Evolutionary conservation across 2,888 invertebrate genomes (phyloP), one percentile per base, ranked within the genome.

Genomic region (Dichetophora obliterata): DNA sequence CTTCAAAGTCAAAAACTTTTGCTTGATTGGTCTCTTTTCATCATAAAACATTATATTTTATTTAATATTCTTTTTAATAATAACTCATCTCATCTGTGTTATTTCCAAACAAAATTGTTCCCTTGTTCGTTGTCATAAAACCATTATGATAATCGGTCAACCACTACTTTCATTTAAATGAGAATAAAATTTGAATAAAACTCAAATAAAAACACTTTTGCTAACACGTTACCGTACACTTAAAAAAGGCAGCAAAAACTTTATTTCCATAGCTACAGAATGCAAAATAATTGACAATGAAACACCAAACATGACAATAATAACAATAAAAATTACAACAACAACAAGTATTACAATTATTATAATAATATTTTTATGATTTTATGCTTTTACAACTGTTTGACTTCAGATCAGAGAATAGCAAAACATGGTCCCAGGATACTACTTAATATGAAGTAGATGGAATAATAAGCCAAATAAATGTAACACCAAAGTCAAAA

Each of bases 381-480:
- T 70, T 52, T 50, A 27, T 70, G 70, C 22, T 54, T 70, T 70
- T 50, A 70, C 27, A 70, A 70, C 54, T 70, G 52, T 37, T 43
- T 22, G 22, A 8, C 24, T n/a, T 4, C 8, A 31, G 9, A 70
- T 3, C 24, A 22, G 57, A 4, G 37, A 57, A 59, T n/a, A n/a
- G n/a, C n/a, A 19, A 43, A 24, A 57, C 31, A 27, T 14, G 54
- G 31, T 69, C 69, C 54, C 69, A 52, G 54, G 69, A 54, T 69
- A 34, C 54, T 54, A 69, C 31, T 69, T 69, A 31, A 69, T n/a
- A 50, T 24, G 57, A 11, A 59, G 6, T 14, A 3, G 19, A 9
- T 9, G 19, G 48, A 9, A 19, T 37, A 43, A 24, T 4, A 66
- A 19, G 31, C 43, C 43, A 5, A 43, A 66, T 37, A 43, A 43